Evolutionary conservation across 2,113 vertebrate genomes (phyloP).

Genomic region (Onychostruthus taczanowskii): DNA sequence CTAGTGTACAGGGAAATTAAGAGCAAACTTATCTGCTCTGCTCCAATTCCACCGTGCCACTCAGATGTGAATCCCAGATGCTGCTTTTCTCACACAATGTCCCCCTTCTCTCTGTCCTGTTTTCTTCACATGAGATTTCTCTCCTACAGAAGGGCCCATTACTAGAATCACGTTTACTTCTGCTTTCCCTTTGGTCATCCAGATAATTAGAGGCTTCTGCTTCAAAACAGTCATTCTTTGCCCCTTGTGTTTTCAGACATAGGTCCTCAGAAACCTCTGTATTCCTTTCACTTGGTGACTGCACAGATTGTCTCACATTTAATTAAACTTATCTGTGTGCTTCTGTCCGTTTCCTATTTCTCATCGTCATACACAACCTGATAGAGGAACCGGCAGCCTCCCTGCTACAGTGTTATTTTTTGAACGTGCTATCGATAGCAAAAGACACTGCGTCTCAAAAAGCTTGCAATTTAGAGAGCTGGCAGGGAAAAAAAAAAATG

Average conservation of each 20-base stretch:
- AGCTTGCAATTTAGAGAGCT: neutral
- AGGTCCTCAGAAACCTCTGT: neutral
- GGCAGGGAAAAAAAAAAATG: neutral
- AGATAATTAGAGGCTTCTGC: neutral
- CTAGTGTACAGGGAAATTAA: constrained; percentile 1
- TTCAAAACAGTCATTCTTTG: neutral
- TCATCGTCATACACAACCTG: neutral
- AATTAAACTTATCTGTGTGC: neutral
- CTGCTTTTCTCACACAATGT: constrained; percentile 15
- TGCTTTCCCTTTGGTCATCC: neutral
- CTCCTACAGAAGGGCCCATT: neutral
- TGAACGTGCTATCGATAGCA: neutral
- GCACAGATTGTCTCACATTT: neutral
- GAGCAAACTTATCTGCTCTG: constrained; percentile 29
- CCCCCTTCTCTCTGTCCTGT: neutral
- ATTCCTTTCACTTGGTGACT: neutral
- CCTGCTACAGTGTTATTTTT: neutral
- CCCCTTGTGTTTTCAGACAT: neutral
- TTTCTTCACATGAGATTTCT: constrained; percentile 6
- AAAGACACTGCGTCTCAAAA: neutral
- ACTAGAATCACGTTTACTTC: neutral
- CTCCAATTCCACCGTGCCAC: constrained; percentile 9
- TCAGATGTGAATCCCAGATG: constrained; percentile 22
- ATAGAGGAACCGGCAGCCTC: neutral
- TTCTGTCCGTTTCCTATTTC: neutral